Conservation (phyloP, 2,797 vertebrate genomes). For the Capromys pilorides region DNA sequence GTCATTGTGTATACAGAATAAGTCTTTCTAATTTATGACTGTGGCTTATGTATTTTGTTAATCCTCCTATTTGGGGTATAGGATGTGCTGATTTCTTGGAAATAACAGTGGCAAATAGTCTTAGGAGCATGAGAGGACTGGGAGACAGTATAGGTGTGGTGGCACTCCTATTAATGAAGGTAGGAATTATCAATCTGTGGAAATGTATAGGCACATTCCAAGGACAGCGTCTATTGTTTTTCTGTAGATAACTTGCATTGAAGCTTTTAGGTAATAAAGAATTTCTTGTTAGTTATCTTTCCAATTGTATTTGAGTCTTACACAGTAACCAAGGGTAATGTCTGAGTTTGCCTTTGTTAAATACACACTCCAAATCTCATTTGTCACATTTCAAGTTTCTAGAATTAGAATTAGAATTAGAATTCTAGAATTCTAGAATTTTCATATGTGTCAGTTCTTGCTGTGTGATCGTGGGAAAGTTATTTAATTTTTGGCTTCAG, state of each 20-base stretch:
- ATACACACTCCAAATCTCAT: background rate
- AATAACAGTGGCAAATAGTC: background rate
- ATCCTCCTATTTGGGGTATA: background rate
- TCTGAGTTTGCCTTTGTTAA: constrained; percentile 29
- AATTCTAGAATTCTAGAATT: too few species aligned
- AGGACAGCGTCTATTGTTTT: background rate
- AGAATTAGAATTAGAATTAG: background rate
- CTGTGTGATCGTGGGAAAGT: constrained; percentile 2
- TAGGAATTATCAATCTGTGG: background rate
- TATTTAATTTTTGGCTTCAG: constrained; percentile 35
- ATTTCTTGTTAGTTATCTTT: constrained; percentile 52
- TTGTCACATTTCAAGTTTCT: constrained; percentile 15
- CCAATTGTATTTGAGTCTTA: background rate
- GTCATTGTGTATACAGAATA: background rate
- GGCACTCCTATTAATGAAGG: background rate
- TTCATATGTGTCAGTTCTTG: background rate
- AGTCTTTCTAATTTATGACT: background rate
- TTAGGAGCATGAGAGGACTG: background rate
- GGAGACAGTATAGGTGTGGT: background rate
- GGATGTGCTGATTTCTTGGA: constrained; percentile 28
- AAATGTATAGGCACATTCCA: background rate
- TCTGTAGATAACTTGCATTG: background rate
- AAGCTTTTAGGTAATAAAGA: background rate
- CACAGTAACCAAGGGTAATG: constrained; percentile 12
- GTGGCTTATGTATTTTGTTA: background rate